Conservation (phyloP, 2,888 invertebrate genomes). For the Pachliopta kotzebuea region DNA sequence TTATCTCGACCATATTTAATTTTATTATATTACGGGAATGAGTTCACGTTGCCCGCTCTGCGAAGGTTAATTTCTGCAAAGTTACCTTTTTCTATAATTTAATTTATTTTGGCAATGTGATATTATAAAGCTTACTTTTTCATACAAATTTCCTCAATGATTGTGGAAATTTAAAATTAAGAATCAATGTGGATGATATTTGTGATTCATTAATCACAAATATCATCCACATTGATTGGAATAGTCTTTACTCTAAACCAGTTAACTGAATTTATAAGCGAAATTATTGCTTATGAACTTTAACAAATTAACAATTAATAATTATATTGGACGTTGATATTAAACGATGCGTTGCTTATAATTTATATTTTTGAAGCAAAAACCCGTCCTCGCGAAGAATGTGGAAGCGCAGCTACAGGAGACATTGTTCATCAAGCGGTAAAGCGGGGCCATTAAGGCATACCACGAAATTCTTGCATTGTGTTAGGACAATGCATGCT, state of each 20-base stretch:
- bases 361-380: constrained; percentile 22
- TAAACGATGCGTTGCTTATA: constrained; percentile 9
- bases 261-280: too few species aligned
- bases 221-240: too few species aligned
- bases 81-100: background rate
- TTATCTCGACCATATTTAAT: constrained; percentile 32
- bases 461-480: constrained; percentile 35
- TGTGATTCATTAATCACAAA: too few species aligned
- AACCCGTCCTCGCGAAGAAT: constrained; percentile 26
- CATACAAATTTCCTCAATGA: too few species aligned
- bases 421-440: constrained; percentile 34
- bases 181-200: too few species aligned
- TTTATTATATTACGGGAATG: constrained; percentile 26
- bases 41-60: background rate
- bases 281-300: background rate
- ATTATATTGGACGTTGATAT: background rate
- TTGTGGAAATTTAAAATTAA: too few species aligned
- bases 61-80: background rate
- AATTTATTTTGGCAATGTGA: background rate
- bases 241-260: too few species aligned
- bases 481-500: constrained; percentile 30
- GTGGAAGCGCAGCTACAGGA: constrained; percentile 29
- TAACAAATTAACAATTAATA: background rate
- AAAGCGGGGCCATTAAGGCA: constrained; percentile 35
- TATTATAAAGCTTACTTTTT: too few species aligned